Evolutionary conservation across 2,113 vertebrate species (phyloP).

Genomic region (Neopipo cinnamomea): DNA sequence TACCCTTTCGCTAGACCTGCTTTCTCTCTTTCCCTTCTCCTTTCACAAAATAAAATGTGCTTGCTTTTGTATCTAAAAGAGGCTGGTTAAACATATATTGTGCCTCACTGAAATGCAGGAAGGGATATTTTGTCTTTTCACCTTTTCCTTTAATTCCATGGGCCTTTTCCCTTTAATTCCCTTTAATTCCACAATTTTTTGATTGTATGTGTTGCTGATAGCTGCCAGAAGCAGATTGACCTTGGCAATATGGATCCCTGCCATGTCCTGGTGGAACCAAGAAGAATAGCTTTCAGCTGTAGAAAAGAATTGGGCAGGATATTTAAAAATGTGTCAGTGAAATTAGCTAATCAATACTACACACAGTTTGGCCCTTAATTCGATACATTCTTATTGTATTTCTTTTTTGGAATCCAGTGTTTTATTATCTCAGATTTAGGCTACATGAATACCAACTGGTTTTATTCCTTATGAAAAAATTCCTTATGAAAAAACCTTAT

Average conservation of each 20-base stretch:
- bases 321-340: not conserved
- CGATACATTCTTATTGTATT: not conserved
- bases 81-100: not conserved
- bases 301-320: not conserved
- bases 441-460: not conserved
- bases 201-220: not conserved
- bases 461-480: not conserved
- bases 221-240: not conserved
- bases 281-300: not conserved
- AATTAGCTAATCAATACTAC: not conserved
- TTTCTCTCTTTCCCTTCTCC: not conserved
- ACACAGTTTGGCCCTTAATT: not conserved
- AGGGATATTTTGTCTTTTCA: not conserved
- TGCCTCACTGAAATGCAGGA: not conserved
- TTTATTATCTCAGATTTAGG: not conserved
- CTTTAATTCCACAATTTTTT: not conserved
- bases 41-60: not conserved
- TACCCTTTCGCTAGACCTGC: not conserved
- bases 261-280: not conserved
- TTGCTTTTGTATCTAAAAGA: not conserved
- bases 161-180: not conserved
- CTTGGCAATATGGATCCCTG: not conserved
- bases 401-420: not conserved
- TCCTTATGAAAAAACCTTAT: not conserved
- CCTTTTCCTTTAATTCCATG: not conserved